Percentiles rank a stretch among this genome's conserved stretches.
These are phyloP conservation scores for Epistrophe eligans DNA, from an alignment of 2,888 invertebrate species.

Conservation along the genomic window DNA sequence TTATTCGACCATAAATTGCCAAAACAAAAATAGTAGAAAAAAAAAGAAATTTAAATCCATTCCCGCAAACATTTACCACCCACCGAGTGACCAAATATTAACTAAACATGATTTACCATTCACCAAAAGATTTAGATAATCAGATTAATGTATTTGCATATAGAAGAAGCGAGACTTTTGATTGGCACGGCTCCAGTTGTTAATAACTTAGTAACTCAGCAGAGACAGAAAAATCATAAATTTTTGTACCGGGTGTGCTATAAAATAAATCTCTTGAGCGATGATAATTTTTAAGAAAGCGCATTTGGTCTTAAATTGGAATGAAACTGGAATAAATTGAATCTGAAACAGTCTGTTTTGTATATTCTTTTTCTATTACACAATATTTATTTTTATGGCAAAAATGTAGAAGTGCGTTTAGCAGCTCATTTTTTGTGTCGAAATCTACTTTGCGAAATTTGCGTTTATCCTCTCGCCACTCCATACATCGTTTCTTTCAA, in stretches of 20 bases:
- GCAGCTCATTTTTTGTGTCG: too few relatives aligned
- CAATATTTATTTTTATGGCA: too few relatives aligned
- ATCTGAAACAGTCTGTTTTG: too few relatives aligned
- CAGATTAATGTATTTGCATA: constrained; percentile 44
- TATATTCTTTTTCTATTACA: too few relatives aligned
- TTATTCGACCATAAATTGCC: constrained; percentile 22
- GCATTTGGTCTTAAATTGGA: too few relatives aligned
- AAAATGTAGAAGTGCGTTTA: too few relatives aligned
- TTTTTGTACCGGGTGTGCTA: not conserved
- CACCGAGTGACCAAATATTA: constrained; percentile 66
- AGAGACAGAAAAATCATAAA: not conserved
- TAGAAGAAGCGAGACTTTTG: constrained; percentile 58
- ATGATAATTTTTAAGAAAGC: too few relatives aligned
- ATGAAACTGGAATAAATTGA: too few relatives aligned
- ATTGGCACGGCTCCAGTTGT: constrained; percentile 65
- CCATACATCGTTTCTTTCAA: too few relatives aligned
- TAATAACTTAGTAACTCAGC: constrained; percentile 21
- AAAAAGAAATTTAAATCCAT: constrained; percentile 23
- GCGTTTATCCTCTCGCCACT: too few relatives aligned
- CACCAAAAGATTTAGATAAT: constrained; percentile 54
- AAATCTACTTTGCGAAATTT: too few relatives aligned
- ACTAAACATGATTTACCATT: constrained; percentile 66
- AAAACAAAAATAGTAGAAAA: constrained; percentile 4
- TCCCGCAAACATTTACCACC: constrained; percentile 59
- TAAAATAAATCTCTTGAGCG: not conserved